These are phyloP conservation scores for Dryobota labecula DNA, from an alignment of 2,888 invertebrate genomes.

Conservation along the genomic window DNA sequence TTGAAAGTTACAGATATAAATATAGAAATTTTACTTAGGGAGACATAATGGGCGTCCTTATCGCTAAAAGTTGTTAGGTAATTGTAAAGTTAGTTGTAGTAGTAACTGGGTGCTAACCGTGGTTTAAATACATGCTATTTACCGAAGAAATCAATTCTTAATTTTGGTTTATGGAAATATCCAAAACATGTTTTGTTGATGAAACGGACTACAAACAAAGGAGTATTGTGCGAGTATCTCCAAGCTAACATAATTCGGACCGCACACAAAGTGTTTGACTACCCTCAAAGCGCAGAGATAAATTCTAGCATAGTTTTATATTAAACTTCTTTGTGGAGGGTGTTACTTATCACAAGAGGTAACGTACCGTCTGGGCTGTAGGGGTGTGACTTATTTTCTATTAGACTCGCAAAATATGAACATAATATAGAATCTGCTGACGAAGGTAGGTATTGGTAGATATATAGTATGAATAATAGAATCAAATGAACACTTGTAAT, in stretches of 20 bases:
- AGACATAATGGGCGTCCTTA: no score
- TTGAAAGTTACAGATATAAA: no score
- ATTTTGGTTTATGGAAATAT: neutral
- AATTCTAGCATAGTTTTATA: slow-evolving; percentile 21
- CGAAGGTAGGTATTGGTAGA: neutral
- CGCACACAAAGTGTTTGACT: neutral
- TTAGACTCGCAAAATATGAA: neutral
- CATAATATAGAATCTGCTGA: neutral
- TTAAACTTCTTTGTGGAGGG: slow-evolving; percentile 9
- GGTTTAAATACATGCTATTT: neutral
- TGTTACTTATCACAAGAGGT: neutral
- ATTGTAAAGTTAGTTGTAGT: no score
- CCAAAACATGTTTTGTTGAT: neutral
- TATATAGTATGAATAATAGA: neutral
- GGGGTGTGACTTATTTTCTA: neutral
- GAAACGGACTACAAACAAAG: neutral
- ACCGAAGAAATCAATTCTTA: neutral
- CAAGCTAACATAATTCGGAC: neutral
- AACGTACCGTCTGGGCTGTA: neutral
- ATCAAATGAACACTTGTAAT: neutral
- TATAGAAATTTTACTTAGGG: no score
- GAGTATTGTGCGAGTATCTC: neutral
- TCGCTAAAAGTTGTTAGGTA: no score
- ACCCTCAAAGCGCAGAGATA: neutral
- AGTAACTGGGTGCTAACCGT: neutral